Evolutionary conservation across 2,888 invertebrate species (phyloP).

Genomic region (Thalpophila matura): DNA sequence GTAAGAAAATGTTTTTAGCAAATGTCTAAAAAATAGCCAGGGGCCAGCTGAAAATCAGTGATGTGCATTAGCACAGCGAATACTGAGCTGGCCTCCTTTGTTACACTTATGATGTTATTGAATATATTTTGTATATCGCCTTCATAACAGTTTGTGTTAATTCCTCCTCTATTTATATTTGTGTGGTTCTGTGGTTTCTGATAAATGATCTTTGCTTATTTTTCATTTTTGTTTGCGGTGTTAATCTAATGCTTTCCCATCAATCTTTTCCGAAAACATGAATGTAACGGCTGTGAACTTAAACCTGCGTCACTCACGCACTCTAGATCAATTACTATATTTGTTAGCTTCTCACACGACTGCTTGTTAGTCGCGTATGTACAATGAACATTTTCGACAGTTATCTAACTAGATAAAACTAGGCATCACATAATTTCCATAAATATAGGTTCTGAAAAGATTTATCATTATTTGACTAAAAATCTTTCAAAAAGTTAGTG

Average conservation of each 20-base stretch:
- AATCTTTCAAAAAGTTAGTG: background rate
- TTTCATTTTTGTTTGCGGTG: background rate
- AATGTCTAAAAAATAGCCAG: too few species aligned
- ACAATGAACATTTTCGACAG: slow-evolving; percentile 12
- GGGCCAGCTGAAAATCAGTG: too few species aligned
- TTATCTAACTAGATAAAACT: slow-evolving; percentile 27
- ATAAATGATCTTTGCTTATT: background rate
- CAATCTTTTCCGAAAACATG: slow-evolving; percentile 8
- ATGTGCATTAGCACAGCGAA: too few species aligned
- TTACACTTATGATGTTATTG: too few species aligned
- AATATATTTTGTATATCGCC: too few species aligned
- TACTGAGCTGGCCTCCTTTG: too few species aligned
- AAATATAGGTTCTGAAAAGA: slow-evolving; percentile 2
- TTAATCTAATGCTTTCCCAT: background rate
- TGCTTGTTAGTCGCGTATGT: slow-evolving; percentile 7
- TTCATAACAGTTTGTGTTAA: too few species aligned
- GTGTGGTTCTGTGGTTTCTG: too few species aligned
- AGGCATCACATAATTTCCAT: slow-evolving; percentile 3
- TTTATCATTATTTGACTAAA: slow-evolving; percentile 5
- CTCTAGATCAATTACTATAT: slow-evolving; percentile 26
- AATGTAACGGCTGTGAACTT: slow-evolving; percentile 11
- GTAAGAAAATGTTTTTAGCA: too few species aligned
- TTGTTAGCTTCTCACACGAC: slow-evolving; percentile 47
- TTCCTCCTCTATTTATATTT: too few species aligned
- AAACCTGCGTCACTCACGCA: slow-evolving; percentile 18